These are phyloP conservation scores for Euglossa dilemma DNA, from an alignment of 1,140 invertebrate genomes.

Conservation along the genomic window DNA sequence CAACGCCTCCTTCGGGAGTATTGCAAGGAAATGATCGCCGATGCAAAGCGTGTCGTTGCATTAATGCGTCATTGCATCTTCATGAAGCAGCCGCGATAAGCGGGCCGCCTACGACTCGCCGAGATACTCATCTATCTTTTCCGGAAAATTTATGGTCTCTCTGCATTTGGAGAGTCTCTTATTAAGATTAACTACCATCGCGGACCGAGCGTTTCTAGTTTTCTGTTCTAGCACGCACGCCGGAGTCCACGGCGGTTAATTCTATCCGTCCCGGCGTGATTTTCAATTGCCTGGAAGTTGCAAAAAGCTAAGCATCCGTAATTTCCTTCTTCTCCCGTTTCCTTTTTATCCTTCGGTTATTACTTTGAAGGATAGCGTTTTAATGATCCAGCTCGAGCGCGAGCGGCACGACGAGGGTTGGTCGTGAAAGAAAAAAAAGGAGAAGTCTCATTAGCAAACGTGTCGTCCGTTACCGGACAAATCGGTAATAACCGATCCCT, in stretches of 20 bases:
- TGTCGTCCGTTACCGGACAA: no score
- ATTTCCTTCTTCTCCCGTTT: neutral
- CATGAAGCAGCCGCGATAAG: constrained; percentile 48
- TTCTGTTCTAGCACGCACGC: neutral
- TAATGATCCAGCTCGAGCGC: no score
- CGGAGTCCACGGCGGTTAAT: neutral
- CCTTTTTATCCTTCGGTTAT: neutral
- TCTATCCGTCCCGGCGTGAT: neutral
- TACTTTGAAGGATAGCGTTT: neutral
- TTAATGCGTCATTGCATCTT: constrained; percentile 53
- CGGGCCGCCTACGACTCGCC: constrained; percentile 39
- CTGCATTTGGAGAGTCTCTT: constrained; percentile 33
- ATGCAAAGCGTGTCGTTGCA: constrained; percentile 51
- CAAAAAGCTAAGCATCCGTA: no score
- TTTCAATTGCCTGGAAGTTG: neutral
- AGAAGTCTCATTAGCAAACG: no score
- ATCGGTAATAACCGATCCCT: neutral
- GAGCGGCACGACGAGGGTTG: no score
- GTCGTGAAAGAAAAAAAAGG: no score
- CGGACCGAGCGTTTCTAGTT: neutral
- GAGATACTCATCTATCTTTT: constrained; percentile 46
- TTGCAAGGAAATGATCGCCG: constrained; percentile 44
- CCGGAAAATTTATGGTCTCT: constrained; percentile 43
- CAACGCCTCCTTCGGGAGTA: constrained; percentile 50
- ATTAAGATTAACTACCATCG: constrained; percentile 44